A percentile compares a stretch with the other conserved stretches of the same genome.
These are phyloP conservation scores for Sycophila sp. DNA, from an alignment of 1,140 invertebrate genomes.

Conservation along the genomic window DNA sequence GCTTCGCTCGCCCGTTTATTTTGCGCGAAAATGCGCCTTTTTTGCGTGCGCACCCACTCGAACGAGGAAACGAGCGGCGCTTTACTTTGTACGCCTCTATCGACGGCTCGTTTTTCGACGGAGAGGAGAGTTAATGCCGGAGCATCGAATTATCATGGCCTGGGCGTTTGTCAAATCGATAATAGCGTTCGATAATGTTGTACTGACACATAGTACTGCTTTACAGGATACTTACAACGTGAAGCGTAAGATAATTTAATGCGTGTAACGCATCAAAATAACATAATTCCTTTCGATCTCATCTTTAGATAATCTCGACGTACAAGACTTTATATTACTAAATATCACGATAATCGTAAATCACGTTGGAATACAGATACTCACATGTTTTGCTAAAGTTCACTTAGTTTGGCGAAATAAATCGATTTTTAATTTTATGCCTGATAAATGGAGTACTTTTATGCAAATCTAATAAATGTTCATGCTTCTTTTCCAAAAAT, in stretches of 20 bases:
- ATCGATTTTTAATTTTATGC: too few species aligned
- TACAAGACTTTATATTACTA: neutral
- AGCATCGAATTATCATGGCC: too few species aligned
- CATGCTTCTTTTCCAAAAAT: too few species aligned
- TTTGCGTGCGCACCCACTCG: neutral
- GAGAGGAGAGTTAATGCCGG: too few species aligned
- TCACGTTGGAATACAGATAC: neutral
- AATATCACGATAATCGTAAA: slow-evolving; percentile 1
- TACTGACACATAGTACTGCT: neutral
- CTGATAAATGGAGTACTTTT: too few species aligned
- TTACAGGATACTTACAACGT: neutral
- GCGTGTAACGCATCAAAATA: neutral
- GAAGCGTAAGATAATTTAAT: neutral
- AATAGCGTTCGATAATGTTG: too few species aligned
- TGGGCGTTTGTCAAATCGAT: too few species aligned
- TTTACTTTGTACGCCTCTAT: neutral
- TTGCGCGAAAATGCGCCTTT: neutral
- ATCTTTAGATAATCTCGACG: neutral
- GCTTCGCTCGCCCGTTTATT: neutral
- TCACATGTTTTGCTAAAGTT: too few species aligned
- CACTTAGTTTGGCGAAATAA: too few species aligned
- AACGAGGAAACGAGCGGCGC: neutral
- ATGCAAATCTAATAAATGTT: too few species aligned
- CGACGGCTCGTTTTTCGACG: neutral
- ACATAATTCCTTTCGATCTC: slow-evolving; percentile 4